Evolutionary conservation across 2,113 vertebrate genomes (phyloP), one percentile per base, ranked within the genome.

Genomic region (Hypanus sabinus): DNA sequence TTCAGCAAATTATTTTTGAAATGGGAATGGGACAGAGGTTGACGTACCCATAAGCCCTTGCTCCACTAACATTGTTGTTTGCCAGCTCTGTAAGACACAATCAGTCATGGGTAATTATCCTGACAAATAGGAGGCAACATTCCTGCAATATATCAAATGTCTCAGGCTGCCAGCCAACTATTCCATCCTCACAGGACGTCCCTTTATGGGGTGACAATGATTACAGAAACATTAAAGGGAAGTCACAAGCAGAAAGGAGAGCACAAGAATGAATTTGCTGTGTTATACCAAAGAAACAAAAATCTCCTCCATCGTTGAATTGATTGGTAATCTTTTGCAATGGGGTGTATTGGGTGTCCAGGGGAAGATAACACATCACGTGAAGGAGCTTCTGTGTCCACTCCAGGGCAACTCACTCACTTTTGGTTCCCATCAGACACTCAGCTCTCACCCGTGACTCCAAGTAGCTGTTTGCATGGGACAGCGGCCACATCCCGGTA

Each of bases 1-100:
- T 90, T 90, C 65, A 90, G 85, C 85, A 90, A 90, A 65, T 90
- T 90, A 90, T 90, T 90, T 90, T 90, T 90, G 85, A 90, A 90
- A 90, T 90, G 85, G 33, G 33, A 90, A 90, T 90, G 85, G 85
- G 85, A 33, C 85, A 68, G 85, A 90, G 85, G 85, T 90, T 90
- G 85, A 90, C 60, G 65, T 90, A 65, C 85, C 60, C 85, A 90
- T 90, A 90, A 60, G 85, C 85, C 85, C 85, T 90, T 65, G 85
- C 85, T 90, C 85, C n/a, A 90, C n/a, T 60, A 65, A n/a, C 85
- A 90, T 65, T 90, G 85, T 90, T 90, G 85, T 90, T 90, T 33
- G 65, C 60, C 85, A 90, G 85, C 60, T 90, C 85, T 90, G 57
- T 90, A 90, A 90, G 85, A 60, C 85, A 90, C 85, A 90, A 90